A percentile compares a stretch with the other conserved stretches of the same genome.
Evolutionary conservation across 2,888 invertebrate genomes (phyloP).

Genomic region (Sisyra nigra): DNA sequence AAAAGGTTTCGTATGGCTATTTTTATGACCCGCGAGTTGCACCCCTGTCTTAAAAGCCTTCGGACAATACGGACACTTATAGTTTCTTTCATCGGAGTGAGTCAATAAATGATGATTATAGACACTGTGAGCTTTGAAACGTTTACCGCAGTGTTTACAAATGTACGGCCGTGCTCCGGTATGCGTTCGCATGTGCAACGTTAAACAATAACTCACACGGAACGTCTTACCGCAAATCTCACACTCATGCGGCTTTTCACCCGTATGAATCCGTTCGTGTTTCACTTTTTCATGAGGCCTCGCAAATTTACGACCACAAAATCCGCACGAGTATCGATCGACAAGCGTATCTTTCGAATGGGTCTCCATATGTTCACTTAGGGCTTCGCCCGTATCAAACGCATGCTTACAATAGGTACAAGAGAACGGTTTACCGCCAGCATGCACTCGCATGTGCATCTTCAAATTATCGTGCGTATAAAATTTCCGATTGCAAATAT

Average conservation of each 20-base stretch:
- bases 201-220: constrained; percentile 63
- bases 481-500: constrained; percentile 58
- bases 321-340: constrained; percentile 50
- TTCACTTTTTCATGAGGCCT: constrained; percentile 70
- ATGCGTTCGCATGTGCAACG: constrained; percentile 65
- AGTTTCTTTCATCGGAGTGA: constrained; percentile 59
- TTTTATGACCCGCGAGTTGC: constrained; percentile 63
- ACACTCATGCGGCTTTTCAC: constrained; percentile 62
- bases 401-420: constrained; percentile 26
- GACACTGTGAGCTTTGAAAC: constrained; percentile 65
- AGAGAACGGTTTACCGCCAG: constrained; percentile 30
- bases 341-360: constrained; percentile 18
- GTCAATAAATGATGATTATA: constrained; percentile 62
- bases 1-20: constrained; percentile 68
- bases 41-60: constrained; percentile 70
- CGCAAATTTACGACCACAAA: constrained; percentile 52
- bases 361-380: constrained; percentile 21
- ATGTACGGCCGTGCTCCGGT: constrained; percentile 62
- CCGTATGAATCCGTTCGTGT: constrained; percentile 70
- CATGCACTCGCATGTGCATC: constrained; percentile 61
- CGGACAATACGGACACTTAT: constrained; percentile 58
- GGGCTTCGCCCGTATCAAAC: constrained; percentile 20
- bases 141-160: constrained; percentile 52
- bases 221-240: constrained; percentile 69
- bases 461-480: constrained; percentile 42